These are phyloP conservation scores for Sanderia malayensis DNA, from an alignment of 30 jellyfish, hydroid and myxozoan genomes.

Conservation along the genomic window DNA sequence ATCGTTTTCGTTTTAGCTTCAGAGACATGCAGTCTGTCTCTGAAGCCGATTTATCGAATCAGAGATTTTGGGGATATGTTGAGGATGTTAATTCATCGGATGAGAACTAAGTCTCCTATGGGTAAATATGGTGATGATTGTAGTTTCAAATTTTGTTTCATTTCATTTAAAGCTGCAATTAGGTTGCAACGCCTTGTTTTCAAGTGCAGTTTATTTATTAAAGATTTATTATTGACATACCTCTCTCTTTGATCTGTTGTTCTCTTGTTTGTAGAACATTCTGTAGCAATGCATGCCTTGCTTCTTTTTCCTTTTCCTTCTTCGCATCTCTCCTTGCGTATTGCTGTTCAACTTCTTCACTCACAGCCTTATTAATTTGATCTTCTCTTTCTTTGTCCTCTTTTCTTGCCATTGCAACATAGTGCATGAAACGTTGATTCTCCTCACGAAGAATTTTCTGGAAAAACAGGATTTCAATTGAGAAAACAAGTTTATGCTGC, in stretches of 20 bases:
- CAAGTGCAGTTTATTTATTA: too few species aligned
- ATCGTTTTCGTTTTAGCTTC: too few species aligned
- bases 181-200: too few species aligned
- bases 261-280: conserved; percentile 74
- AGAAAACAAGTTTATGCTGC: background rate
- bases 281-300: conserved; percentile 62
- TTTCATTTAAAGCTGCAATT: too few species aligned
- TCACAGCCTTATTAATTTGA: conserved; percentile 43
- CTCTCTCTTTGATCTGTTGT: conserved; percentile 67
- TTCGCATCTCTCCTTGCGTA: conserved; percentile 74
- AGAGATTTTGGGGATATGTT: too few species aligned
- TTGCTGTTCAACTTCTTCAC: conserved; percentile 85
- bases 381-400: conserved; percentile 71
- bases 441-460: conserved; percentile 80
- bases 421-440: conserved; percentile 93
- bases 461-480: background rate
- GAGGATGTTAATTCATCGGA: too few species aligned
- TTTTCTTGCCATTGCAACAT: conserved; percentile 71
- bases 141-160: too few species aligned
- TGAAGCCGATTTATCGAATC: too few species aligned
- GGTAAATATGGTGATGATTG: too few species aligned
- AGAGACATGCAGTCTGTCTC: too few species aligned
- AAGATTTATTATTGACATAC: too few species aligned
- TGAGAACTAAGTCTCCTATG: too few species aligned
- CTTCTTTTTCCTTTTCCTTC: conserved; percentile 78